These are phyloP conservation scores for Tapera naevia DNA, from an alignment of 2,797 vertebrate species.

Conservation along the genomic window DNA sequence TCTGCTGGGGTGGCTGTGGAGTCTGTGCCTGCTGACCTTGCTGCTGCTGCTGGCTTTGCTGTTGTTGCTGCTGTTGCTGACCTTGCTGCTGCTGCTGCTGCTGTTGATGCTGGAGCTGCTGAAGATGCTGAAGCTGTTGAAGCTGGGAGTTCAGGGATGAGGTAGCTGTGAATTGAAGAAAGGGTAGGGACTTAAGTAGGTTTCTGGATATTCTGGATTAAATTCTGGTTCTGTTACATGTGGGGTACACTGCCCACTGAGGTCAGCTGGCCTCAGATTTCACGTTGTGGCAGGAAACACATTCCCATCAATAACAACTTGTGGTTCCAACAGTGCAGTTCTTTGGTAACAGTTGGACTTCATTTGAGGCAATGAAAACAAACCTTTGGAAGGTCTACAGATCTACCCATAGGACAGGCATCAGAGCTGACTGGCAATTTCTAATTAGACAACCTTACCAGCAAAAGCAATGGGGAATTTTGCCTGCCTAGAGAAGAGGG, in stretches of 20 bases:
- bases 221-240: not conserved
- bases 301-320: not conserved
- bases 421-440: not conserved
- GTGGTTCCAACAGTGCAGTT: not conserved
- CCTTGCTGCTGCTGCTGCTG: constrained; percentile 82
- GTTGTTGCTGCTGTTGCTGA: constrained; percentile 78
- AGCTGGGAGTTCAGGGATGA: constrained; percentile 98
- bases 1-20: constrained; percentile 78
- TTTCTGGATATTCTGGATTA: not conserved
- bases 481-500: not conserved
- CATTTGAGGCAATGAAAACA: not conserved
- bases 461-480: not conserved
- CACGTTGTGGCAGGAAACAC: not conserved
- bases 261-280: not conserved
- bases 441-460: not conserved
- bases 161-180: constrained; percentile 88
- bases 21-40: constrained; percentile 73
- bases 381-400: not conserved
- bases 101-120: constrained; percentile 92
- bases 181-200: constrained; percentile 6
- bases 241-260: not conserved
- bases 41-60: constrained; percentile 79
- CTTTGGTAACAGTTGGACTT: not conserved
- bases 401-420: not conserved
- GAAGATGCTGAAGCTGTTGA: constrained; percentile 98